Evolutionary conservation across 2,888 invertebrate species (phyloP), one percentile per base, ranked within the genome.

Genomic region (Phymatocera aterrima): DNA sequence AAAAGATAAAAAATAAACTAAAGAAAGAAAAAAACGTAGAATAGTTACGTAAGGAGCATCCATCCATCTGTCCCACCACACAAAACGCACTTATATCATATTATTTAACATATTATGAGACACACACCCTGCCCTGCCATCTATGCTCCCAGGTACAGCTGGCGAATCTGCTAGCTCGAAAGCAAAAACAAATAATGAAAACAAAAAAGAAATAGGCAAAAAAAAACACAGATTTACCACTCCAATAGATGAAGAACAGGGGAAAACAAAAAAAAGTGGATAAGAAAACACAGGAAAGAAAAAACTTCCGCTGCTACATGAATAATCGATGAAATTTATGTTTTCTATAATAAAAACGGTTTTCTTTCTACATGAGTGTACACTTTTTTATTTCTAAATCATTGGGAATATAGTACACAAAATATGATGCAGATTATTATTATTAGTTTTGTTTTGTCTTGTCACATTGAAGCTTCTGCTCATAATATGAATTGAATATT

Each of bases 111-210:
- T 48, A 43, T 18, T 31, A 60, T 6, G 6, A 15, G 43, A 34
- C 21, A 31, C 51, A 51, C 70, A 31, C 18, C 51, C n/a, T 8
- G 60, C 54, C 18, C 54, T n/a, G 3, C n/a, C n/a, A 5, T 6
- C 12, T 24, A 43, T 37, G 34, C 68, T 68, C 68, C 68, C 46
- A 70, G 51, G 70, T 70, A n/a, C 57, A 57, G 79, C 81, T 81
- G 82, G 72, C 77, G 70, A 83, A 82, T 86, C 83, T 81, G 82
- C 82, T 83, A 84, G 83, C 82, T 85, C 79, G 83, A 86, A 83
- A 81, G 6, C 8, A 43, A n/a, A n/a, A n/a, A n/a, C n/a, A n/a
- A n/a, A n/a, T n/a, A n/a, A n/a, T n/a, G n/a, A n/a, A n/a, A n/a
- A n/a, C n/a, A 64, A 37, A 64, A 64, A 4, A 31, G 5, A 18